Conservation (phyloP, 1,140 invertebrate genomes). For the Dolichoris vasculosae region DNA sequence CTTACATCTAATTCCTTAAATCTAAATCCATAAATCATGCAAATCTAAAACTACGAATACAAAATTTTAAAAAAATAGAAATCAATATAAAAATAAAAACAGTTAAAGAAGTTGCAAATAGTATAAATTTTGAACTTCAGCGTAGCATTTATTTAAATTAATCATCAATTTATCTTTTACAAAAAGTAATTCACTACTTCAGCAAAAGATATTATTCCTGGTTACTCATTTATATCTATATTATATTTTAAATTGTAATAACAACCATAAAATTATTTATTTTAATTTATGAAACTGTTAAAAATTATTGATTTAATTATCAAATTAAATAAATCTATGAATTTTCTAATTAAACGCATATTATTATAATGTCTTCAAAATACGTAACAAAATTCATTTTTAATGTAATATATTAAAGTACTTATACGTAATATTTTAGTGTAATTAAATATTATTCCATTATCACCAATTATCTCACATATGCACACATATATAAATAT, state of each 20-base stretch:
- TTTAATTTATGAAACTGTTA: not conserved
- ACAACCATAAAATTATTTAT: constrained; percentile 27
- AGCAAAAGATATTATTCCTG: too few species aligned
- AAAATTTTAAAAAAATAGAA: constrained; percentile 28
- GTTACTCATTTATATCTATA: not conserved
- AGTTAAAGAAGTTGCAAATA: constrained; percentile 40
- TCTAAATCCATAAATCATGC: constrained; percentile 20
- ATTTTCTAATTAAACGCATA: too few species aligned
- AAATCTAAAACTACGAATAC: constrained; percentile 23
- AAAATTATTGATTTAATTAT: not conserved
- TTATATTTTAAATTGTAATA: constrained; percentile 22
- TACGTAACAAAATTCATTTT: too few species aligned
- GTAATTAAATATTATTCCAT: too few species aligned
- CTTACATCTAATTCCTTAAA: not conserved
- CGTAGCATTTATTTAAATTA: too few species aligned
- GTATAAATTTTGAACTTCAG: not conserved
- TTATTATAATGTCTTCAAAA: too few species aligned
- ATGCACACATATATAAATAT: too few species aligned
- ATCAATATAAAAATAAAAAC: constrained; percentile 14
- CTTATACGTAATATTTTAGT: too few species aligned
- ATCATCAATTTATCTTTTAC: too few species aligned
- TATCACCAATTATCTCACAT: too few species aligned
- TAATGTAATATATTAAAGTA: too few species aligned
- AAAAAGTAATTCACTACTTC: too few species aligned
- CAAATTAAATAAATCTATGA: not conserved